Percentiles rank a stretch among this genome's conserved stretches.
phyloP scores from a whole-genome alignment of 2,113 vertebrate genomes.

The Morphnarchus princeps region DNA sequence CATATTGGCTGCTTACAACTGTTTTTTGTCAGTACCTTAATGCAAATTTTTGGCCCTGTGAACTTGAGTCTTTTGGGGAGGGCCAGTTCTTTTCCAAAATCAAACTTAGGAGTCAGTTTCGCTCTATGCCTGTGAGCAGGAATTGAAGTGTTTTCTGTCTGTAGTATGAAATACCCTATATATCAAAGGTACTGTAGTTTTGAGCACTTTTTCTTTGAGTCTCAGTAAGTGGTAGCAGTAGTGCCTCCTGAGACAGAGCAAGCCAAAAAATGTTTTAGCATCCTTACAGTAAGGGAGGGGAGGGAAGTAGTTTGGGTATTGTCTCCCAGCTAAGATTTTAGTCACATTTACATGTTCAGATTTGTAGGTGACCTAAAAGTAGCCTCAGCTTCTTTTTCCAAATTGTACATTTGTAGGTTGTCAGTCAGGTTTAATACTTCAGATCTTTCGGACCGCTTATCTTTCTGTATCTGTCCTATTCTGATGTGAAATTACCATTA shows the following conservation, averaged over 20 bases:
- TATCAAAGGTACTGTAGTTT: not conserved
- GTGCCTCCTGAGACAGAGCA: not conserved
- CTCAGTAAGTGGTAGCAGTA: not conserved
- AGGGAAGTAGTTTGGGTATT: not conserved
- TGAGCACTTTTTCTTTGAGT: not conserved
- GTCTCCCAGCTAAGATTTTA: not conserved
- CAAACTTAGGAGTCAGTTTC: not conserved
- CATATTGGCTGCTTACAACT: not conserved
- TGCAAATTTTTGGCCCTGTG: not conserved
- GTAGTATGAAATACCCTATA: not conserved
- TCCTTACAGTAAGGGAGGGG: not conserved
- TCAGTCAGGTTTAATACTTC: not conserved
- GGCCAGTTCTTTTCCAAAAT: not conserved
- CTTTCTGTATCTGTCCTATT: not conserved
- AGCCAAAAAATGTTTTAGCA: not conserved
- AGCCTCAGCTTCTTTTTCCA: not conserved
- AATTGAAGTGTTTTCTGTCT: not conserved
- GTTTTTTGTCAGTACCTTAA: not conserved
- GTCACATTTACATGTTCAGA: not conserved
- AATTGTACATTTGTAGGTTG: not conserved
- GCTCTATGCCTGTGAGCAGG: not conserved
- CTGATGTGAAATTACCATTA: not conserved
- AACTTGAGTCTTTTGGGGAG: not conserved
- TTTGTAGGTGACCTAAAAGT: not conserved
- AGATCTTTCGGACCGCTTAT: not conserved